These are phyloP conservation scores for Tragelaphus buxtoni DNA, from an alignment of 2,113 vertebrate genomes.

Conservation along the genomic window DNA sequence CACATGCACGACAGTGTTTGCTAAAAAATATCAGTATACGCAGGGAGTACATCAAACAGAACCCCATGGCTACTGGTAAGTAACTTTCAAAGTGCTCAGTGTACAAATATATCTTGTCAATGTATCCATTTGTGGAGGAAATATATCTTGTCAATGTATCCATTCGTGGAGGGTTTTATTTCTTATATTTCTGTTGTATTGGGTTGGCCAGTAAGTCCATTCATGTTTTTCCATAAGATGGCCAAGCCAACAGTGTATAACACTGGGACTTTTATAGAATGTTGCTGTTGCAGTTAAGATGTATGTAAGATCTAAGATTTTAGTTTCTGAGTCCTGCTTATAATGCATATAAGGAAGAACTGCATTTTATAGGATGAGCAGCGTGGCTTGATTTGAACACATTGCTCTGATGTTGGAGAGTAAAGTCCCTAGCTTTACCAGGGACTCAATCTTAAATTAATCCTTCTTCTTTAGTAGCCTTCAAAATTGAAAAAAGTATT, in stretches of 20 bases:
- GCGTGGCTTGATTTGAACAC: background rate
- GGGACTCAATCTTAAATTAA: background rate
- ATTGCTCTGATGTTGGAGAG: background rate
- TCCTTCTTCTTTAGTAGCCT: background rate
- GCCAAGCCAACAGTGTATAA: background rate
- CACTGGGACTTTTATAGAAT: background rate
- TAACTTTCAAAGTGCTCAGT: conserved; percentile 11
- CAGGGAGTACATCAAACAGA: conserved; percentile 97
- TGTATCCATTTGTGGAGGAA: background rate
- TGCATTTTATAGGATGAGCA: background rate
- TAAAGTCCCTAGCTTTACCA: background rate
- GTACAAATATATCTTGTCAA: background rate
- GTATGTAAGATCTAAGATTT: background rate
- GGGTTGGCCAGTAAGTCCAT: background rate
- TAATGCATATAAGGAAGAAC: background rate
- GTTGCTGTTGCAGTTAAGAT: background rate
- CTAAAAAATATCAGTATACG: conserved; percentile 99
- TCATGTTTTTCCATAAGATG: background rate
- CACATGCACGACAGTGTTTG: conserved; percentile 97
- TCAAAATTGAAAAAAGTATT: background rate
- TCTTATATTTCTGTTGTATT: background rate
- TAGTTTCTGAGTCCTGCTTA: background rate
- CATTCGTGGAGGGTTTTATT: background rate
- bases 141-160: background rate
- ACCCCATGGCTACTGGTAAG: conserved; percentile 93